Conservation (phyloP, 2,888 invertebrate species). For the Drosophila nigricruria region DNA sequence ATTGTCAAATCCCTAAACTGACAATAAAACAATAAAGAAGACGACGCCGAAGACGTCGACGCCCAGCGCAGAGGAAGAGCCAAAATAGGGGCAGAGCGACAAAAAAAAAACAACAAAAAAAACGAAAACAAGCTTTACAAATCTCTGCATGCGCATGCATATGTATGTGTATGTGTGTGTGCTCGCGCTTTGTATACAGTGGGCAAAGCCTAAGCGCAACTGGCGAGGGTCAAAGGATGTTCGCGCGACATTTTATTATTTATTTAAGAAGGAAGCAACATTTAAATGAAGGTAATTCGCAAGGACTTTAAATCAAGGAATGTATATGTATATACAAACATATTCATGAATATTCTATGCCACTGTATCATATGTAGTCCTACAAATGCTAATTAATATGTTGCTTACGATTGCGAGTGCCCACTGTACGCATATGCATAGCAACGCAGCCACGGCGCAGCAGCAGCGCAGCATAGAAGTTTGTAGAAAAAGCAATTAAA, state of each 20-base stretch:
- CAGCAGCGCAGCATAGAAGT: slow-evolving; percentile 15
- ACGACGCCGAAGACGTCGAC: slow-evolving; percentile 53
- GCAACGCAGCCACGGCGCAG: slow-evolving; percentile 10
- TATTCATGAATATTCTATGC: not conserved
- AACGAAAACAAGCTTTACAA: slow-evolving; percentile 24
- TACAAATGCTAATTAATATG: slow-evolving; percentile 2
- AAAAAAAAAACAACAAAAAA: not conserved
- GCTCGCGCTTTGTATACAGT: slow-evolving; percentile 34
- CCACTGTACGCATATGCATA: slow-evolving; percentile 25
- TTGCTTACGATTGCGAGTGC: not conserved
- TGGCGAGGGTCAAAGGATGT: slow-evolving; percentile 20
- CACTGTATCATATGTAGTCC: not conserved
- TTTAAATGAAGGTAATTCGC: slow-evolving; percentile 1
- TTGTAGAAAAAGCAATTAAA: slow-evolving; percentile 17
- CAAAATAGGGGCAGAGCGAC: slow-evolving; percentile 22
- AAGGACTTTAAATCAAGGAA: not conserved
- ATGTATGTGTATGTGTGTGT: slow-evolving; percentile 8
- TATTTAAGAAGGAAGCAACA: slow-evolving; percentile 4
- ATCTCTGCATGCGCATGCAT: slow-evolving; percentile 5
- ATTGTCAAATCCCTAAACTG: slow-evolving; percentile 81
- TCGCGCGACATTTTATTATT: slow-evolving; percentile 5
- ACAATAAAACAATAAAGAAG: slow-evolving; percentile 82
- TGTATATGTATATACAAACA: not conserved
- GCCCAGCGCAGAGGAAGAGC: slow-evolving; percentile 20
- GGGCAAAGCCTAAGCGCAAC: slow-evolving; percentile 14